Evolutionary conservation across 1,140 invertebrate species (phyloP).

Genomic region (Lutraria rhynchaena): DNA sequence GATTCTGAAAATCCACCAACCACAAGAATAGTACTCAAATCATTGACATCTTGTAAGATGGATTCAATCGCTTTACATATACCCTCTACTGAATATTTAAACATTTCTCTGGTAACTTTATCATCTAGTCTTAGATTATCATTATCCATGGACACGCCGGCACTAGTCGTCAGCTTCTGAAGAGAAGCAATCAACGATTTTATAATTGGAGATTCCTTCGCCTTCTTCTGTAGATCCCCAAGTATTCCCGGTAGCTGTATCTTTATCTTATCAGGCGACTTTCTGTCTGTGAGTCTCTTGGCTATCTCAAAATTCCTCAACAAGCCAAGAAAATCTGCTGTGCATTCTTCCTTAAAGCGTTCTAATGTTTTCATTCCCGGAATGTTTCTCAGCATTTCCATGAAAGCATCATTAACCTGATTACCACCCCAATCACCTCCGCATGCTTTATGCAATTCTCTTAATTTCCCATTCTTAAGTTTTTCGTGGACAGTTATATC

Average conservation of each 20-base stretch:
- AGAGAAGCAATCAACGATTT: background rate
- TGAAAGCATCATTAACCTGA: background rate
- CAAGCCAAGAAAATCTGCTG: background rate
- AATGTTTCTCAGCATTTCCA: background rate
- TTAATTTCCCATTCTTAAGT: background rate
- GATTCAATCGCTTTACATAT: background rate
- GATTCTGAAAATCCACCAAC: constrained; percentile 23
- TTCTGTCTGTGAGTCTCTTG: constrained; percentile 1
- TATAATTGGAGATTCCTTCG: background rate
- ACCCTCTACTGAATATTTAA: background rate
- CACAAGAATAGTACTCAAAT: background rate
- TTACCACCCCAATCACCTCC: constrained; percentile 21
- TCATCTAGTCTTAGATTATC: constrained; percentile 12
- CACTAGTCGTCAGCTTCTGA: background rate
- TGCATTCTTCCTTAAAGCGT: constrained; percentile 7
- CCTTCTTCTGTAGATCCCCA: background rate
- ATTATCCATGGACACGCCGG: background rate
- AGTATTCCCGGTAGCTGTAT: background rate
- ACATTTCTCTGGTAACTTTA: background rate
- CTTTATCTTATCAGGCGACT: background rate
- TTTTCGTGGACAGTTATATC: constrained; percentile 36
- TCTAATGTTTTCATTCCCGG: background rate
- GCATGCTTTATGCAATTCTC: background rate
- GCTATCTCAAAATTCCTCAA: constrained; percentile 9
- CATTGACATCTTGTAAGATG: background rate